Evolutionary conservation across 2,888 invertebrate genomes (phyloP).

Genomic region (Volucella zonaria): DNA sequence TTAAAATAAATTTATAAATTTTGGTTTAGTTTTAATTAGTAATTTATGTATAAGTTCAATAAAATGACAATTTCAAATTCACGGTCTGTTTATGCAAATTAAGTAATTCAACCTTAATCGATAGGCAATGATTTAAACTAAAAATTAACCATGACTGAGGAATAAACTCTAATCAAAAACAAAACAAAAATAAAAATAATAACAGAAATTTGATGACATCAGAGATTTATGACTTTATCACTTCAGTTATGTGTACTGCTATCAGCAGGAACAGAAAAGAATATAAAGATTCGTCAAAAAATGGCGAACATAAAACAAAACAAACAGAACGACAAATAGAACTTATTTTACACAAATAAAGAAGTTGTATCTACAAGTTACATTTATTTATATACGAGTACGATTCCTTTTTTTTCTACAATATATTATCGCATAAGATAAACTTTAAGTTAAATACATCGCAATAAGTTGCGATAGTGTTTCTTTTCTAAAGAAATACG

Average conservation of each 20-base stretch:
- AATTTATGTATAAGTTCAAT: not conserved
- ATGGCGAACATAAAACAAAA: not conserved
- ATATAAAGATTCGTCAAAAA: constrained; percentile 18
- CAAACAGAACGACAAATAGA: not conserved
- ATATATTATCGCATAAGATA: not conserved
- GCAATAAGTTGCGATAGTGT: not conserved
- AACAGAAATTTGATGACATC: constrained; percentile 8
- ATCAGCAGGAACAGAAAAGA: not conserved
- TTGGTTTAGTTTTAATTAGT: too few relatives aligned
- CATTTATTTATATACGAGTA: constrained; percentile 1
- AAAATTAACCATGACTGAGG: constrained; percentile 19
- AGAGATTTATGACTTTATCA: constrained; percentile 29
- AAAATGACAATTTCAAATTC: not conserved
- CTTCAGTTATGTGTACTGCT: not conserved
- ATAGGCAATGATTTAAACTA: not conserved
- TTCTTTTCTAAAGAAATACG: not conserved
- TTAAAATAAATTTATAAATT: not conserved
- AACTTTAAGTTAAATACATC: constrained; percentile 11
- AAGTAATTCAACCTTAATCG: not conserved
- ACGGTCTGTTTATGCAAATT: constrained; percentile 1
- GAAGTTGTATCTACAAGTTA: too few relatives aligned
- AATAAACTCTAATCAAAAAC: constrained; percentile 17
- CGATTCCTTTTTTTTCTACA: not conserved
- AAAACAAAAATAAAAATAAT: constrained; percentile 9
- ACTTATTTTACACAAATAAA: not conserved